phyloP scores from a whole-genome alignment of 1,140 invertebrate species.

The Eufriesea mexicana region DNA sequence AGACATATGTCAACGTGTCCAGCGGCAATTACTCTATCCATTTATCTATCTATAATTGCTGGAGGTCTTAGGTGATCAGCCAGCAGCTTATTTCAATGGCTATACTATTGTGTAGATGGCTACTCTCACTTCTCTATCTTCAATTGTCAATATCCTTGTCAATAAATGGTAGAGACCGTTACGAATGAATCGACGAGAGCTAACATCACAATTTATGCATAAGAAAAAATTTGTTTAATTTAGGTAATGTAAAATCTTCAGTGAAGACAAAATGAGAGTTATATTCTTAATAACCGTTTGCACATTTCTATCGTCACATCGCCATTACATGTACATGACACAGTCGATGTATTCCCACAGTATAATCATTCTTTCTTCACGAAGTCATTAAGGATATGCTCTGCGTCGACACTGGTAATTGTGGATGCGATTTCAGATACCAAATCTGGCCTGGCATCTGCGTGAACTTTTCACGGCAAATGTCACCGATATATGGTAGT shows the following conservation, averaged over 20 bases:
- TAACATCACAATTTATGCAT: background rate
- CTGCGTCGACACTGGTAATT: no score
- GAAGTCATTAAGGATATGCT: conserved; percentile 74
- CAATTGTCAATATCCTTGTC: background rate
- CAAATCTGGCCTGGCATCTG: conserved; percentile 78
- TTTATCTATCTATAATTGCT: no score
- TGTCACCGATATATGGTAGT: conserved; percentile 83
- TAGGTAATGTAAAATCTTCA: no score
- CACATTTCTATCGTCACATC: background rate
- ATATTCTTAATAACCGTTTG: no score
- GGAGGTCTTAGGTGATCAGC: no score
- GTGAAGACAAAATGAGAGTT: no score
- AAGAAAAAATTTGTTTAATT: background rate
- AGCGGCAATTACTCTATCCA: no score
- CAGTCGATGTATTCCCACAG: background rate
- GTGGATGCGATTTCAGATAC: conserved; percentile 76
- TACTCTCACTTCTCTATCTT: no score
- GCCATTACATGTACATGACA: background rate
- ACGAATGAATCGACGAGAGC: background rate
- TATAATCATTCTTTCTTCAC: conserved; percentile 70
- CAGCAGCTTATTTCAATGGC: no score
- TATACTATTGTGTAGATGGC: no score
- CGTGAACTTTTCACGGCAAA: conserved; percentile 80
- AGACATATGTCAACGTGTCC: no score
- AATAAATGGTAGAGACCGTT: background rate